Base-by-base conservation (phyloP, 2,888 invertebrate genomes). In the Drosophila longiperda region DNA sequence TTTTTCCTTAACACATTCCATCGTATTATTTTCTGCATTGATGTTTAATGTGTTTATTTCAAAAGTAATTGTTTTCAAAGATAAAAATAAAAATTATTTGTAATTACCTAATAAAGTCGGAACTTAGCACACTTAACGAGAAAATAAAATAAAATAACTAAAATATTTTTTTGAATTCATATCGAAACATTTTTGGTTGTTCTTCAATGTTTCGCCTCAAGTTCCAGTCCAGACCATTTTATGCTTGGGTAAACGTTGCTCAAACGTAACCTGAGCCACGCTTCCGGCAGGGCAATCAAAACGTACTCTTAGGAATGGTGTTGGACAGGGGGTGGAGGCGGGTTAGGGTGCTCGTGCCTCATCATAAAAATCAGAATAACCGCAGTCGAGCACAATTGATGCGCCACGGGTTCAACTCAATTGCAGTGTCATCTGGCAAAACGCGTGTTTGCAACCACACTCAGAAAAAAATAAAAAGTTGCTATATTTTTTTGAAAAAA, bases 331-430 rank as follows among this genome's bases (percentile, higher is more conserved):
- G 12, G 20, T 8, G 45, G 23, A 45, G 45, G 5, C 7, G 17
- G 9, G 17, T 4, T 57, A 75, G 75, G 78, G 78, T 29, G 29
- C 29, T 8, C 15, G 2, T 23, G 82, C 67, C 71, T 68, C 84
- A 73, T 87, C 82, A 84, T 84, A 85, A 83, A 79, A 84, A 81
- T 84, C 79, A 79, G 65, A 82, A 82, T 45, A 85, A 80, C 83
- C 84, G 73, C 87, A 87, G 80, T 59, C 55, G 62, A 45, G 15
- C 64, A 67, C 76, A 82, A 78, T 81, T 79, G 84, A 83, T 84
- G 85, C 75, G 85, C 84, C 84, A 85, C 87, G 85, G 87, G 87
- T 75, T 73, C 75, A 73, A 83, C 86, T 85, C 88, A 83, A 87
- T 85, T 87, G 83, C 83, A 87, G 79, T 45, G 82, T 55, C 74